These are phyloP conservation scores for Fissipunctia ypsillon DNA, from an alignment of 2,888 invertebrate genomes.

Conservation along the genomic window DNA sequence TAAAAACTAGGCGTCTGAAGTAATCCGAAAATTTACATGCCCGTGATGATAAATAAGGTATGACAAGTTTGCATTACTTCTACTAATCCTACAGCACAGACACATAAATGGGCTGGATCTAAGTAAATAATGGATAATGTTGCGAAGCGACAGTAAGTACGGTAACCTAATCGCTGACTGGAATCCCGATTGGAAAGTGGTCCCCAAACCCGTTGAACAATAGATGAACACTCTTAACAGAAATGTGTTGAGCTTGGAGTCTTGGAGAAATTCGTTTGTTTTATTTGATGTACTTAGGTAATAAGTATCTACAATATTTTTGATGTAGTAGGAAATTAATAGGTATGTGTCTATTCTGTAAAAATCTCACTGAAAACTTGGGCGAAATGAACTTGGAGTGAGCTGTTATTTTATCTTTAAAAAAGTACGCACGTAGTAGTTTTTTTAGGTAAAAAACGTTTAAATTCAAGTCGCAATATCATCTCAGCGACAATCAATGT, in stretches of 20 bases:
- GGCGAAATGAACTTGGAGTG: no score
- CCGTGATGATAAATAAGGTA: background rate
- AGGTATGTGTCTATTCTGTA: no score
- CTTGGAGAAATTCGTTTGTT: constrained; percentile 2
- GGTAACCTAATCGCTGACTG: constrained; percentile 18
- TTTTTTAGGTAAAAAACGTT: no score
- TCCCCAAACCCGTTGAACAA: constrained; percentile 43
- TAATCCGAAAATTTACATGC: background rate
- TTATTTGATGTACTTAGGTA: no score
- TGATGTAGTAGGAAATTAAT: no score
- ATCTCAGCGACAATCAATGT: no score
- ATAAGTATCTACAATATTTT: no score
- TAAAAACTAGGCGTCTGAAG: background rate
- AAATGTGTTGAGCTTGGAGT: background rate
- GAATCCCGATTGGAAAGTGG: constrained; percentile 60
- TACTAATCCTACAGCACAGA: background rate
- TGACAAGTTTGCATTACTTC: background rate
- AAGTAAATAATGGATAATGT: constrained; percentile 15
- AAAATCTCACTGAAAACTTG: no score
- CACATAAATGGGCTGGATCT: background rate
- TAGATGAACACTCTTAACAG: constrained; percentile 16
- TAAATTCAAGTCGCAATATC: no score
- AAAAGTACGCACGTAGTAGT: no score
- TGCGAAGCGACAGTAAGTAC: constrained; percentile 10
- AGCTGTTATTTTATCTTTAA: no score